Evolutionary conservation across 2,888 invertebrate species (phyloP), one percentile per base, ranked within the genome.

Genomic region (Andrena minutula): DNA sequence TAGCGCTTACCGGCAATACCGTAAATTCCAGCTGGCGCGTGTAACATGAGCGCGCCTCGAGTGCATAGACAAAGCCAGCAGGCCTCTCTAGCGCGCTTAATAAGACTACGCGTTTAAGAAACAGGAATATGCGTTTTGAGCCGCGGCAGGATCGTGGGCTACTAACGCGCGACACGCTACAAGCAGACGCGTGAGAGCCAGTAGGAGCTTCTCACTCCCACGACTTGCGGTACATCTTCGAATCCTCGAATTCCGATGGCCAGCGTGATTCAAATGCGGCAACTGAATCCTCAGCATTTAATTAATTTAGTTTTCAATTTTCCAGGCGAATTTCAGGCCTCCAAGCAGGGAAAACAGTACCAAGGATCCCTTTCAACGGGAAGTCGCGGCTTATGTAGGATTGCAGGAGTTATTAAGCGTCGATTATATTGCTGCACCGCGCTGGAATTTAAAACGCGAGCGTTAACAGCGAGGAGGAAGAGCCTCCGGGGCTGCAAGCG

Each of bases 201-300:
- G 68, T 75, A 69, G 75, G 23, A 64, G 56, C 69, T 79, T 69
- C 16, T 76, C 66, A 83, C 82, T 65, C 80, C 80, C 70, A 77
- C 80, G 74, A 80, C 61, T 79, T 68, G 51, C 68, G 79, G 75
- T 68, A 69, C 69, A 20, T 35, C 58, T 26, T 61, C 61, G 20
- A 20, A n/a, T 2, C 12, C n/a, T 28, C 32, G 20, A 41, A 58
- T 41, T 12, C 63, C 63, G 35, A 20, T 41, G 5, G 1, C 41
- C 23, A 23, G 4, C 20, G 12, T 16, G 5, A 20, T 26, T 41
- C 20, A 41, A 41, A 12, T 12, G 6, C 5, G 12, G 20, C 2
- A 20, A 6, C 20, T 23, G n/a, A 23, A 12, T 35, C 41, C 16
- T 12, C 12, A 41, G 4, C 16, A 12, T 41, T 41, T 16, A 16